Base-by-base conservation (phyloP, 2,113 vertebrate genomes). In the Triplophysa rosa region DNA sequence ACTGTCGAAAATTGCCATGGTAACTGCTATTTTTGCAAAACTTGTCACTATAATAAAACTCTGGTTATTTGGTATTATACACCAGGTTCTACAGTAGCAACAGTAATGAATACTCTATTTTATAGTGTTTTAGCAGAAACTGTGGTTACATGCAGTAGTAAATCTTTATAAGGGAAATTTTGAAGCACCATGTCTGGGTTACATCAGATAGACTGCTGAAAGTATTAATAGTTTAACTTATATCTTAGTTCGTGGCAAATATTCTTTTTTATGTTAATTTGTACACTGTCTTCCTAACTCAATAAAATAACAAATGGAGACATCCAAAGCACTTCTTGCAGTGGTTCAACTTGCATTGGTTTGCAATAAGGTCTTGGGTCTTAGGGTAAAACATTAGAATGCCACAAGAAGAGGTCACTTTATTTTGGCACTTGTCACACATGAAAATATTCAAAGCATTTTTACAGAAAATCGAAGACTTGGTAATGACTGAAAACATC, bases 401-500 rank as follows among this genome's bases (percentile, higher is more conserved):
- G 61, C 62, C 72, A 85, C 80, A 82, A 85, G 72, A 81, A 84
- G 77, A 71, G 69, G 58, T 78, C 58, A 73, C 72, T 82, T 85
- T 85, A 85, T 85, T 85, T 82, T 61, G 71, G 59, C 67, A 76
- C 76, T 81, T 69, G 58, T 82, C 80, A 82, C 82, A 86, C 77
- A 84, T 77, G 62, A 72, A 79, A 79, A 82, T 81, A 84, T 79
- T 37, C 29, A 79, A 73, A 78, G 82, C 79, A 40, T 52, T 71
- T 81, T 78, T 74, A 86, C 85, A 82, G 67, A 84, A 82, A 86
- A 49, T 64, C 24, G 40, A 80, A 77, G 79, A 81, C 79, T 76
- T 45, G 24, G 24, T 65, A 73, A 85, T 83, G 82, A 79, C 21
- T 70, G 67, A 70, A 63, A 72, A 77, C 72, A 70, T 75, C 65